Base-by-base conservation (phyloP, 1,140 invertebrate species). In the Paracyclopina nana region DNA sequence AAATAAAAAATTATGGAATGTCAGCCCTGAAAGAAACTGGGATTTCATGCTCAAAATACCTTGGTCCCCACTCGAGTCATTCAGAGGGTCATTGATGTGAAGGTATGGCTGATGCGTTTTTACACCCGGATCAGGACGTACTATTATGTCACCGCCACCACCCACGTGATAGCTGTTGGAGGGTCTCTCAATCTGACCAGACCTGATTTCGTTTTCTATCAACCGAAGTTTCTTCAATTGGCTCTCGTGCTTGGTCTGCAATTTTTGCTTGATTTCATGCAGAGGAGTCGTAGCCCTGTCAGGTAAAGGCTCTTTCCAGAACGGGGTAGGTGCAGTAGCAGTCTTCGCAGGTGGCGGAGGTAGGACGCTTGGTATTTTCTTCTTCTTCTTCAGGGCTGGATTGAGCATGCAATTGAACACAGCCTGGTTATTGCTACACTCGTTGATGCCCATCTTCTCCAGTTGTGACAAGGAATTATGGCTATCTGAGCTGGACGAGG, bases 361-460 rank as follows among this genome's bases (percentile, higher is more conserved):
- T 1, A 80, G 82, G 2, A 86, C 75, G 61, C 86, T 85, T 9
- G 82, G 82, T 60, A 86, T 86, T 60, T 88, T 88, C 63, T 85
- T 86, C 60, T 87, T 87, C 18, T 82, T 70, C 58, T 79, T 80
- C 31, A 71, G 65, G 11, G 71, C 70, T 5, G 81, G 79, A 63
- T 83, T 84, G 0, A 88, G 83, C 28, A 82, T 70, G 61, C 84
- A 88, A 61, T 86, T 88, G 59, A 87, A 88, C 1, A 87, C 83
- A 25, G 50, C 0, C 82, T 79, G 79, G 57, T 83, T 81, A 44
- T 61, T 57, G 45, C 28, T 49, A 26, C 14, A 22, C 38, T 22
- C 51, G 45, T 4, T 49, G 20, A 24, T 48, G 46, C 31, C 34
- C 43, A 16, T 43, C 52, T 42, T 51, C 42, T 24, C 50, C 29